Evolutionary conservation across 2,888 invertebrate species (phyloP).

Genomic region (Thecocarcelia acutangulata): DNA sequence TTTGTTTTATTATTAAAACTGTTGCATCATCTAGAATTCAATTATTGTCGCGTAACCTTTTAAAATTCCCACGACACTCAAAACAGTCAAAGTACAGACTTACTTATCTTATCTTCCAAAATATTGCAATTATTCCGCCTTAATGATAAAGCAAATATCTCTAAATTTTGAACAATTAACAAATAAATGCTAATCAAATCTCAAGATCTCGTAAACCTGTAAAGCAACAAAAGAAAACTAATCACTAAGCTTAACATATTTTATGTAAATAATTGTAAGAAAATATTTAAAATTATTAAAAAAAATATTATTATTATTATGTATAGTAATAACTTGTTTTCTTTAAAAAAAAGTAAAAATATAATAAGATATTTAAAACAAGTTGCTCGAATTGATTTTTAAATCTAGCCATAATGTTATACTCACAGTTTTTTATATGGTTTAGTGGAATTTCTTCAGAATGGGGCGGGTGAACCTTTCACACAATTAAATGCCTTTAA

Average conservation of each 20-base stretch:
- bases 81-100: constrained; percentile 53
- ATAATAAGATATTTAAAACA: too few relatives aligned
- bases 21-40: constrained; percentile 21
- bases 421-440: too few relatives aligned
- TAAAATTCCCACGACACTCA: constrained; percentile 63
- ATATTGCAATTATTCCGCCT: constrained; percentile 62
- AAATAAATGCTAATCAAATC: constrained; percentile 46
- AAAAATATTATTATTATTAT: constrained; percentile 3
- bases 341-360: too few relatives aligned
- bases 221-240: constrained; percentile 23
- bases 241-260: constrained; percentile 16
- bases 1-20: constrained; percentile 5
- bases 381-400: too few relatives aligned
- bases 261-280: constrained; percentile 16
- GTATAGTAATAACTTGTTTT: background rate
- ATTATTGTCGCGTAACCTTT: constrained; percentile 1
- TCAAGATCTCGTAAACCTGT: constrained; percentile 48
- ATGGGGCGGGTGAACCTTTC: too few relatives aligned
- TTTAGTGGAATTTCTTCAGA: too few relatives aligned
- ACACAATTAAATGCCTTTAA: too few relatives aligned
- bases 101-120: constrained; percentile 37
- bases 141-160: constrained; percentile 56
- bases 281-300: constrained; percentile 6
- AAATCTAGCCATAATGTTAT: too few relatives aligned
- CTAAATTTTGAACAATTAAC: constrained; percentile 20